A percentile compares a stretch with the other conserved stretches of the same genome.
phyloP scores from a whole-genome alignment of 2,113 vertebrate species.

The Asarcornis scutulata region DNA sequence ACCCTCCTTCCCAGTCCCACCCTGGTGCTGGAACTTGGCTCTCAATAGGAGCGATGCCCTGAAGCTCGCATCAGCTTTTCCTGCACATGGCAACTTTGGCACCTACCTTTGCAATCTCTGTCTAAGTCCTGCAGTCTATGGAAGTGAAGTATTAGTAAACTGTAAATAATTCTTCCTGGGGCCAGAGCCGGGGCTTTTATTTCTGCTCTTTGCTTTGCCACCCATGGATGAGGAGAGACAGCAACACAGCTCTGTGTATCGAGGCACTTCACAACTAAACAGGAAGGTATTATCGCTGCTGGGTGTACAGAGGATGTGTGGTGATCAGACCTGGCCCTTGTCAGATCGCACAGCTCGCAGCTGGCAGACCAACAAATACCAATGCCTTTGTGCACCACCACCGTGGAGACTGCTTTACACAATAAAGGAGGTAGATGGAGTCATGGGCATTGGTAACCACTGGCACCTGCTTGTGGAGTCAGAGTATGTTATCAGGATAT shows the following conservation, averaged over 20 bases:
- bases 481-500: rapidly evolving
- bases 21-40: not conserved
- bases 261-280: rapidly evolving
- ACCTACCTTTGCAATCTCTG: not conserved
- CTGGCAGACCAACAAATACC: not conserved
- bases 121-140: not conserved
- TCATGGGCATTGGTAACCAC: not conserved
- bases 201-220: not conserved
- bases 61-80: not conserved
- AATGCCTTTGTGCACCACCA: not conserved
- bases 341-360: not conserved
- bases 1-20: not conserved
- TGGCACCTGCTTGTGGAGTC: not conserved
- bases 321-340: not conserved
- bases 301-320: not conserved
- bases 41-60: not conserved
- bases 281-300: not conserved
- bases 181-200: not conserved
- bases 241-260: not conserved
- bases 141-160: not conserved
- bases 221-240: not conserved
- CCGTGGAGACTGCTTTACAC: not conserved
- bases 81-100: not conserved
- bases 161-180: constrained; percentile 15
- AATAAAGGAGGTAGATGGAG: not conserved